phyloP scores from a whole-genome alignment of 2,113 vertebrate species.

The Tragelaphus imberbis region DNA sequence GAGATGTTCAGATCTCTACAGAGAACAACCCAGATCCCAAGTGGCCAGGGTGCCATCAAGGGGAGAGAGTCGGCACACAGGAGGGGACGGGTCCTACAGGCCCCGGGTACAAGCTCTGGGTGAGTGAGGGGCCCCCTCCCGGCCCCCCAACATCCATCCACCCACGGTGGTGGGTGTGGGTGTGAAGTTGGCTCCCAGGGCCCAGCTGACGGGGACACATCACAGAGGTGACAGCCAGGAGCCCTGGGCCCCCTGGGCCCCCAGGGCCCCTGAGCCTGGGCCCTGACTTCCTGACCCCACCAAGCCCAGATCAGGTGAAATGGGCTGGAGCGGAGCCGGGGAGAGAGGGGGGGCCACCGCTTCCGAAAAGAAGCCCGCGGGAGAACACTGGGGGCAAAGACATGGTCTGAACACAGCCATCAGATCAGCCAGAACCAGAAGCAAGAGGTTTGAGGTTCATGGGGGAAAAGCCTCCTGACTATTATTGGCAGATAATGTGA shows the following conservation, averaged over 20 bases:
- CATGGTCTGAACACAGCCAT: not conserved
- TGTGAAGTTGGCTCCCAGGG: not conserved
- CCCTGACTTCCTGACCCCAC: not conserved
- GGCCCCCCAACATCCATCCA: fast-evolving
- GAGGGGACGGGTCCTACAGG: not conserved
- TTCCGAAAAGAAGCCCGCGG: not conserved
- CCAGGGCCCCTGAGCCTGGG: not conserved
- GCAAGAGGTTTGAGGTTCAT: not conserved
- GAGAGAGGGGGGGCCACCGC: not conserved
- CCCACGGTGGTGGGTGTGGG: not conserved
- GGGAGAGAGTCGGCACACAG: not conserved
- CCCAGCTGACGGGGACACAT: not conserved
- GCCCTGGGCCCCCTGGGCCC: not conserved
- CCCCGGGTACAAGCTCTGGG: not conserved
- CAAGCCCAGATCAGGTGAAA: not conserved
- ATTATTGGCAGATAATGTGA: not conserved
- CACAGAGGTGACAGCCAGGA: not conserved
- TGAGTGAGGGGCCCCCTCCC: not conserved
- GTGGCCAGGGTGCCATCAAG: not conserved
- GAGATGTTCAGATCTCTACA: not conserved
- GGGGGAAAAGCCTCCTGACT: too few species aligned
- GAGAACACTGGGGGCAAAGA: not conserved
- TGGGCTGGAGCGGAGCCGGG: not conserved
- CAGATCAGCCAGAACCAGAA: not conserved
- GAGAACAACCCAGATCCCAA: not conserved